Evolutionary conservation across 2,888 invertebrate genomes (phyloP), one percentile per base, ranked within the genome.

Genomic region (Limenitis camilla): DNA sequence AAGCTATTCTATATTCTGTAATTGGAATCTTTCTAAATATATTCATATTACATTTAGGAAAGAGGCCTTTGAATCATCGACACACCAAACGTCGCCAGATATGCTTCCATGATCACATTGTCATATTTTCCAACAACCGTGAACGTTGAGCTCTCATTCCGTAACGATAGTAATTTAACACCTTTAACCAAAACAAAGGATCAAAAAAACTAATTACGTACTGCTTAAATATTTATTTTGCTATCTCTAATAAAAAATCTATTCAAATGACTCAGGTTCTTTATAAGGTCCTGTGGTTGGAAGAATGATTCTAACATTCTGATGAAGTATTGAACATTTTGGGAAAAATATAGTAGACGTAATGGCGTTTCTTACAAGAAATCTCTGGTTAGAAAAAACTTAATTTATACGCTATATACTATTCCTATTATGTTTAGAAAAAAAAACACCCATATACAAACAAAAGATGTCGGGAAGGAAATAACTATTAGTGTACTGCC

Each of bases 91-190:
- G 61, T 65, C 63, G 56, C 64, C 50, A 46, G 65, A 61, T 64
- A 77, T 62, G 76, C 71, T 68, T 66, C 65, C 71, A 58, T 72
- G 65, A 67, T 53, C 71, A 71, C 74, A 71, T 74, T 75, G 76
- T 77, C 65, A 58, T 62, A 40, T 30, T 19, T 29, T 29, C 61
- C 56, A 67, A 64, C 60, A 54, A 62, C 52, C 62, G 61, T 66
- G 63, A 58, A 55, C 57, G 48, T 48, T 49, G 56, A 8, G n/a
- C 33, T 27, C 29, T 30, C 39, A 44, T 33, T 55, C 11, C 31
- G n/a, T 9, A 9, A 42, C 42, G 47, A 52, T 30, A 42, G 42
- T 42, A 43, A 40, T 52, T 28, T 8, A 50, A 45, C 53, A 61
- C 59, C 49, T 58, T 52, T 50, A 55, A 55, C 55, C 32, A 47